Percentiles rank a stretch among this genome's conserved stretches.
Conservation (phyloP, 2,113 vertebrate genomes). For the Zosterops borbonicus region DNA sequence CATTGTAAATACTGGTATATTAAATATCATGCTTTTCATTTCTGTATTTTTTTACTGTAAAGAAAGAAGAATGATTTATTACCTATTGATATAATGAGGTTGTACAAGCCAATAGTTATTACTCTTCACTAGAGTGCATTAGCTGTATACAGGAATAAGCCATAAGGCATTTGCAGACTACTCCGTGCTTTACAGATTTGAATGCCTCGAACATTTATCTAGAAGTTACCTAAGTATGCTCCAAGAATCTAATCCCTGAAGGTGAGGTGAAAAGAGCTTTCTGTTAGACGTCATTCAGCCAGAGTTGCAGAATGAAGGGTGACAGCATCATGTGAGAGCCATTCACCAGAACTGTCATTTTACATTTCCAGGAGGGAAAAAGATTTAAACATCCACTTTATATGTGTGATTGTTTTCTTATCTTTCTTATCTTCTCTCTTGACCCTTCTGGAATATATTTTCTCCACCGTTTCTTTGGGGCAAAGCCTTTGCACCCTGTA, state of each 20-base stretch:
- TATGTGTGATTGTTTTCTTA: conserved; percentile 6
- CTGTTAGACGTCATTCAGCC: conserved; percentile 9
- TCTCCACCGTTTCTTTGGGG: conserved; percentile 22
- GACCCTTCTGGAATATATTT: conserved; percentile 43
- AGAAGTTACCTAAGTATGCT: conserved; percentile 19
- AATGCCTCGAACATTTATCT: background rate
- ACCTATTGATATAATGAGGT: background rate
- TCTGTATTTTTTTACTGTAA: background rate
- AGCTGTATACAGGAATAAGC: background rate
- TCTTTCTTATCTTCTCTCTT: background rate
- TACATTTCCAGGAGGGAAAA: conserved; percentile 38
- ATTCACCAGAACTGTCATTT: conserved; percentile 17
- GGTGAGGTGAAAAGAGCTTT: conserved; percentile 36
- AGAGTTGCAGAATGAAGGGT: conserved; percentile 1
- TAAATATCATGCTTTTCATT: background rate
- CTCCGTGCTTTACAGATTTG: background rate
- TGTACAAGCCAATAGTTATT: background rate
- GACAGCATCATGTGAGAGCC: conserved; percentile 45
- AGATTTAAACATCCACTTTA: conserved; percentile 45
- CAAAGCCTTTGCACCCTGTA: conserved; percentile 26
- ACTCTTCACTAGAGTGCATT: background rate
- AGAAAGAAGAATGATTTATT: background rate
- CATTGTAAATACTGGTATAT: background rate
- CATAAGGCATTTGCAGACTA: background rate
- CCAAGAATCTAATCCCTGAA: conserved; percentile 32